Evolutionary conservation across 2,113 vertebrate genomes (phyloP).

Genomic region (Sceloporus undulatus): DNA sequence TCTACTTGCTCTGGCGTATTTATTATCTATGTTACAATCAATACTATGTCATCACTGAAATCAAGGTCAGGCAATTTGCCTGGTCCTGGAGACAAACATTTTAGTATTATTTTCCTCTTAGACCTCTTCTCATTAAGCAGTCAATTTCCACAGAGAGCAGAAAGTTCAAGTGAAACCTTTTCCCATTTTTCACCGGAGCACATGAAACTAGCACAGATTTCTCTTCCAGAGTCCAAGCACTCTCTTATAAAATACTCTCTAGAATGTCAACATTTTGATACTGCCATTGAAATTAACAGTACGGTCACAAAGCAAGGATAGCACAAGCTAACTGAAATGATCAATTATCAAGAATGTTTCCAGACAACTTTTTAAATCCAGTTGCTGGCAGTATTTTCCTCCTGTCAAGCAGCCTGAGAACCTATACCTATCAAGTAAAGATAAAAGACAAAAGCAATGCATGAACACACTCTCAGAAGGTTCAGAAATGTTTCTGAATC

Average conservation of each 20-base stretch:
- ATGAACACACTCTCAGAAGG: not conserved
- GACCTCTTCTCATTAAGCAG: not conserved
- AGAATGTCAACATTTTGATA: constrained; percentile 5
- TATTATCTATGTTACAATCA: constrained; percentile 15
- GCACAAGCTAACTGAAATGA: not conserved
- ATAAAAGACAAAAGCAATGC: not conserved
- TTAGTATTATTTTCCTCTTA: not conserved
- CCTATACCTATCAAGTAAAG: not conserved
- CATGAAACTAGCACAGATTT: constrained; percentile 46
- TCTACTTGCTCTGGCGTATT: not conserved
- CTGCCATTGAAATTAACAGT: constrained; percentile 3
- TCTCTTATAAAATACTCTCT: constrained; percentile 17
- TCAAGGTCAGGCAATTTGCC: constrained; percentile 26
- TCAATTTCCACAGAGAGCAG: constrained; percentile 1
- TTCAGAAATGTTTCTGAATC: too few relatives aligned
- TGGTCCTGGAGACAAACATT: not conserved
- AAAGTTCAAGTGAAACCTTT: constrained; percentile 25
- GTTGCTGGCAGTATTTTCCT: not conserved
- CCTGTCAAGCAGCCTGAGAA: not conserved
- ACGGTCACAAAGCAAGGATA: not conserved
- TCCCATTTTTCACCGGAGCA: constrained; percentile 33
- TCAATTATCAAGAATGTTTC: not conserved
- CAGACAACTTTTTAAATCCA: not conserved
- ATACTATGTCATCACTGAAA: not conserved
- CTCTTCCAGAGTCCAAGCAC: constrained; percentile 44